These are phyloP conservation scores for Liolophura sinensis DNA, from an alignment of 1,140 invertebrate species.

Conservation along the genomic window DNA sequence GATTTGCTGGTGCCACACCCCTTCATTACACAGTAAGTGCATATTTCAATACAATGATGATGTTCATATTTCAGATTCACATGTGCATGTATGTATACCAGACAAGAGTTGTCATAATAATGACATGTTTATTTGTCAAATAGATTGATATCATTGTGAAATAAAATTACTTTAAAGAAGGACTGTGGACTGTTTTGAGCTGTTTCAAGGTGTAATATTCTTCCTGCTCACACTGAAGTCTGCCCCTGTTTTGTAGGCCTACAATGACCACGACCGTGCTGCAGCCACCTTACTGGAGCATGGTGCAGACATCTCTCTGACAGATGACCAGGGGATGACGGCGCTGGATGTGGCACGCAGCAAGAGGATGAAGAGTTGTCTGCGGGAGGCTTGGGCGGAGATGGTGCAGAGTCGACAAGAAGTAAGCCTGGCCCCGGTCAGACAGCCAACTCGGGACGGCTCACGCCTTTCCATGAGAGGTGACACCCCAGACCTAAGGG, in stretches of 20 bases:
- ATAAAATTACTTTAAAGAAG: too few species aligned
- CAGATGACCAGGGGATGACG: conserved; percentile 50
- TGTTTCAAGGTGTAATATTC: background rate
- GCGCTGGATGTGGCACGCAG: conserved; percentile 52
- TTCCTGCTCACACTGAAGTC: background rate
- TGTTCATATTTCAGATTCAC: too few species aligned
- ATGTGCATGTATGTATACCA: too few species aligned
- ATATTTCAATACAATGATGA: too few species aligned
- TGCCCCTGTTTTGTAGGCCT: conserved; percentile 32
- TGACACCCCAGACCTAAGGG: background rate
- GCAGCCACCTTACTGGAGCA: conserved; percentile 39
- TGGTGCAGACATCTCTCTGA: conserved; percentile 50
- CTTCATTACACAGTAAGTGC: conserved; percentile 52
- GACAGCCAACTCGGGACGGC: conserved; percentile 32
- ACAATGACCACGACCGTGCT: conserved; percentile 50
- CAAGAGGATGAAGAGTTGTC: conserved; percentile 45
- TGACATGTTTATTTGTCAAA: too few species aligned
- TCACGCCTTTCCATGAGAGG: conserved; percentile 16
- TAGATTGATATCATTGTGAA: too few species aligned
- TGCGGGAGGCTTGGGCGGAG: conserved; percentile 50
- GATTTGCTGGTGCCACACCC: conserved; percentile 53
- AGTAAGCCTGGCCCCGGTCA: conserved; percentile 36
- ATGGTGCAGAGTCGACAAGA: conserved; percentile 27
- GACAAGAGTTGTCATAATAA: too few species aligned
- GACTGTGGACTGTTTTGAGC: background rate